Base-by-base conservation (phyloP, 2,797 vertebrate species). In the Sebastes glaucus region DNA sequence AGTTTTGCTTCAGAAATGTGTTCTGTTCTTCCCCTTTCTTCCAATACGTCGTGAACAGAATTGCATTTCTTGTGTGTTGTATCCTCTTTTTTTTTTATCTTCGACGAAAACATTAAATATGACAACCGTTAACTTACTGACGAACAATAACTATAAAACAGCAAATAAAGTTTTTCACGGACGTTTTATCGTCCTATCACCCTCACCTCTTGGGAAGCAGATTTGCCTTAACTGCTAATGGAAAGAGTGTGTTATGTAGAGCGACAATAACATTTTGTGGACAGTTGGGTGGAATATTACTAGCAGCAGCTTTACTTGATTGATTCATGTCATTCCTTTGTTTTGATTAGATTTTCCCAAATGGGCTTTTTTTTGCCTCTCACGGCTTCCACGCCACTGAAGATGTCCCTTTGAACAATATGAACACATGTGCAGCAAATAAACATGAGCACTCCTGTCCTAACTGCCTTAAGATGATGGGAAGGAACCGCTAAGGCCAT, bases 401-500 rank as follows among this genome's bases (percentile, higher is more conserved):
- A 27, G 16, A 74, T 75, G 57, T 76, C 67, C 22, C 14, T 35
- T 30, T 67, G 3, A 55, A 28, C 18, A 52, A 13, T 49, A 60
- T 11, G 10, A 68, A 46, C 38, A 65, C 18, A 7, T 52, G 46
- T 46, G 20, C 71, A 78, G 55, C 32, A 55, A 49, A 74, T 67
- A 71, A 67, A 78, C 59, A 35, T 4, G 2, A 77, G 55, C 42
- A 27, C 77, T 80, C 78, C 77, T 38, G 25, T 81, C 52, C 62
- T 59, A 67, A 82, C 77, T 87, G 92, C 91, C 87, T 92, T 91
- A 90, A 79, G 20, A 77, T 10, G 28, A 75, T 28, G 27, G 56
- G 66, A 72, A 46, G 52, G 35, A 53, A 33, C 33, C 52, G 78
- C 61, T 77, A 22, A 60, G 55, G 69, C 53, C 60, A 65, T 55